Conservation (phyloP, 2,113 vertebrate genomes). For the Scortum barcoo region DNA sequence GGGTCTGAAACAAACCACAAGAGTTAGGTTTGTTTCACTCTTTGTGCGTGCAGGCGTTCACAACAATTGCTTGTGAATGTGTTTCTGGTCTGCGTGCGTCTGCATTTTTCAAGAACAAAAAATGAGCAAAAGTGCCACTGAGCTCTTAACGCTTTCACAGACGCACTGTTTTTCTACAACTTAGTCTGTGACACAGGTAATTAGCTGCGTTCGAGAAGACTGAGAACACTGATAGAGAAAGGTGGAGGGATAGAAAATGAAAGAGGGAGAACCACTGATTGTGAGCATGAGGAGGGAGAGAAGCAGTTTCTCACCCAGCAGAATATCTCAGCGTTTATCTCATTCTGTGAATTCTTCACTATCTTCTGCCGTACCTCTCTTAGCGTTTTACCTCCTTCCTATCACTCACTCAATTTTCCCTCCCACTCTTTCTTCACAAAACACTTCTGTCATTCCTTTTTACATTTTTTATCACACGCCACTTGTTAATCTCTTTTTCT, state of each 20-base stretch:
- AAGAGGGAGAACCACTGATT: background rate
- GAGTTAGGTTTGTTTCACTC: constrained; percentile 3
- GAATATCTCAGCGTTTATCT: background rate
- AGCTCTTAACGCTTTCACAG: constrained; percentile 30
- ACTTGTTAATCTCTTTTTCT: background rate
- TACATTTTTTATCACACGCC: background rate
- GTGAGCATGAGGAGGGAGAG: background rate
- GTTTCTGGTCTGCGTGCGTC: background rate
- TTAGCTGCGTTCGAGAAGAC: background rate
- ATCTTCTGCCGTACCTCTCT: background rate
- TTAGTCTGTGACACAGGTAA: constrained; percentile 17
- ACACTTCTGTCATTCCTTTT: background rate
- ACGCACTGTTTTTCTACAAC: constrained; percentile 13
- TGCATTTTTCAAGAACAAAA: constrained; percentile 34
- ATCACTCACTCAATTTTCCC: background rate
- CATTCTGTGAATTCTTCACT: background rate
- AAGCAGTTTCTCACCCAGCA: background rate
- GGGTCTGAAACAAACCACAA: background rate
- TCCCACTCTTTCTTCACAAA: background rate
- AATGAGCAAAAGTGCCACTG: constrained; percentile 27
- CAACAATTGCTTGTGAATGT: constrained; percentile 3
- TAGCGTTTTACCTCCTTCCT: background rate
- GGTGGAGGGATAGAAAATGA: background rate
- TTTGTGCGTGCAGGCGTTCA: background rate
- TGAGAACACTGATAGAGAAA: constrained; percentile 3